These are phyloP conservation scores for Ips nitidus DNA, from an alignment of 1,140 invertebrate genomes.

Conservation along the genomic window DNA sequence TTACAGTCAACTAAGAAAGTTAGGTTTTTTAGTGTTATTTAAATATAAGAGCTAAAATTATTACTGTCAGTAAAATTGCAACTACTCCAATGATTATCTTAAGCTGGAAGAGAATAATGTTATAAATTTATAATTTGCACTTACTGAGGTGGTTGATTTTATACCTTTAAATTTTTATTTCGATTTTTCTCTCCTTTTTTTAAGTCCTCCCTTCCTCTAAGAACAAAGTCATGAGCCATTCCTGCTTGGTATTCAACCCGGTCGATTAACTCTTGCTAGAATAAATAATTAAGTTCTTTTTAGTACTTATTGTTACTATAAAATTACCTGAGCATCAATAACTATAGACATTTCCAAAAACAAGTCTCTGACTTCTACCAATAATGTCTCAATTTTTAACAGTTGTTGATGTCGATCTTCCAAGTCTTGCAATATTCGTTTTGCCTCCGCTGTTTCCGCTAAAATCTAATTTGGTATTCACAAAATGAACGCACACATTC, in stretches of 20 bases:
- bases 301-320: slow-evolving; percentile 17
- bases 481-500: too few species aligned
- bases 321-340: slow-evolving; percentile 67
- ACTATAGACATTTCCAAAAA: slow-evolving; percentile 79
- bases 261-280: slow-evolving; percentile 70
- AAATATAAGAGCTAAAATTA: slow-evolving; percentile 33
- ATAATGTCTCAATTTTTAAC: slow-evolving; percentile 78
- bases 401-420: slow-evolving; percentile 82
- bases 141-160: too few species aligned
- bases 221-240: slow-evolving; percentile 65
- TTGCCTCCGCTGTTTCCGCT: slow-evolving; percentile 78
- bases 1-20: too few species aligned
- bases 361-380: slow-evolving; percentile 79
- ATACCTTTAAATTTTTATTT: slow-evolving; percentile 42
- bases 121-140: background rate
- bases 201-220: slow-evolving; percentile 66
- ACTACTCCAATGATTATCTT: slow-evolving; percentile 33
- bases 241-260: slow-evolving; percentile 72
- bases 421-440: slow-evolving; percentile 77
- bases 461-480: slow-evolving; percentile 61
- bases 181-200: slow-evolving; percentile 61
- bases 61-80: slow-evolving; percentile 21
- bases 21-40: background rate
- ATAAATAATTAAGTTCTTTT: slow-evolving; percentile 35
- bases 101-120: slow-evolving; percentile 33